Evolutionary conservation across 2,113 vertebrate genomes (phyloP), one percentile per base, ranked within the genome.

Genomic region (Sprattus sprattus): DNA sequence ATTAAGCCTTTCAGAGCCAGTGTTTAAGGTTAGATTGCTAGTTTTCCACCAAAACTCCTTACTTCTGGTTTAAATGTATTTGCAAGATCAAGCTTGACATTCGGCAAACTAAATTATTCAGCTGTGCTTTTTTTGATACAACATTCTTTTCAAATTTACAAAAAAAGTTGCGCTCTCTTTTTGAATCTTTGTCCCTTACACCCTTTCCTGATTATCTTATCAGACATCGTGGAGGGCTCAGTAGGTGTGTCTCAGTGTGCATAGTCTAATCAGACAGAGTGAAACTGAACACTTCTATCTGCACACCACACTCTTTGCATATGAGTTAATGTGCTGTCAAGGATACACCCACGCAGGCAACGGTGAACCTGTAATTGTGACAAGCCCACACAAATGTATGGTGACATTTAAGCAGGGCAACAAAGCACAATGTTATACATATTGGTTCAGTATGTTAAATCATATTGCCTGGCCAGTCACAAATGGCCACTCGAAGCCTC

Each of bases 181-280:
- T 20, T 57, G 32, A 78, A 39, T 82, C 4, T 0, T 50, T 75
- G 5, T n/a, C 25, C 45, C 67, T 78, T 39, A 39, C 28, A 39
- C 84, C 39, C 10, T 18, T 32, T 82, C 71, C 71, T 32, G 71
- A 39, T 39, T 78, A 94, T 95, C 94, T 95, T 95, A 95, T 95
- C 94, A 89, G 46, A 28, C 44, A 82, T 75, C 49, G 86, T 85
- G 82, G 89, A 89, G 91, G 88, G 84, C 83, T 88, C 80, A 83
- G 88, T 80, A 67, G 89, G 86, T 88, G 89, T 89, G 80, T 89
- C 88, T 83, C 78, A 50, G 83, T 92, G 94, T 92, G 90, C 92
- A 94, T 91, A 95, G 93, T 91, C 90, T 93, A 93, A 89, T 88
- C 91, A 89, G 25, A 3, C 82, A 82, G 86, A 89, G 80, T 44